Evolutionary conservation across 2,113 vertebrate genomes (phyloP), one percentile per base, ranked within the genome.

Genomic region (Barbus barbus): DNA sequence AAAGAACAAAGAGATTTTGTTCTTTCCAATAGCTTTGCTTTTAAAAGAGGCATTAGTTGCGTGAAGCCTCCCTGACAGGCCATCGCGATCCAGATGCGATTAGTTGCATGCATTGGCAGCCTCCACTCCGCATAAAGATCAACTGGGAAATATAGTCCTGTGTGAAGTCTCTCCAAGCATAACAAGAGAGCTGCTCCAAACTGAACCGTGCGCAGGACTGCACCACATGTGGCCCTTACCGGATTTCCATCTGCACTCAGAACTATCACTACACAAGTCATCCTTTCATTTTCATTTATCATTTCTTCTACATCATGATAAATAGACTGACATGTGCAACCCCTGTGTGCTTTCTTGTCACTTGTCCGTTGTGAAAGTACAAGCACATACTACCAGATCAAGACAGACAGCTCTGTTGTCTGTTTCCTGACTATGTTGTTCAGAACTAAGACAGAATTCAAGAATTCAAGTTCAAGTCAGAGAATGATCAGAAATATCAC

Each of bases 121-220:
- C 73, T 31, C 13, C 26, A 38, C 28, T 48, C 71, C 18, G 72
- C 78, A 53, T 76, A 83, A 84, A 86, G 78, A 83, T 79, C 46
- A 86, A 86, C 85, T 86, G 48, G 60, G 85, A 89, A 88, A 85
- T 82, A 71, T 38, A 31, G 56, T 46, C 28, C 65, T 79, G 85
- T 88, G 73, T 89, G 85, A 89, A 86, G 86, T 83, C 63, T 51
- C 18, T 89, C 88, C 88, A 88, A 86, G 85, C 38, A 85, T 60
- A 88, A 86, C 81, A 85, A 41, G 36, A 20, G 72, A 53, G 58
- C 69, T 28, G 33, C 44, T 85, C 80, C 72, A 83, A 79, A 74
- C 44, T 53, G 60, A 80, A 61, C 63, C 22, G n/a, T 81, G 72
- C 31, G 38, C 53, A 24, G 69, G 26, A 31, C 80, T 41, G 18